Percentiles rank a stretch among this genome's conserved stretches.
Evolutionary conservation across 2,113 vertebrate genomes (phyloP).

Genomic region (Coturnix japonica): DNA sequence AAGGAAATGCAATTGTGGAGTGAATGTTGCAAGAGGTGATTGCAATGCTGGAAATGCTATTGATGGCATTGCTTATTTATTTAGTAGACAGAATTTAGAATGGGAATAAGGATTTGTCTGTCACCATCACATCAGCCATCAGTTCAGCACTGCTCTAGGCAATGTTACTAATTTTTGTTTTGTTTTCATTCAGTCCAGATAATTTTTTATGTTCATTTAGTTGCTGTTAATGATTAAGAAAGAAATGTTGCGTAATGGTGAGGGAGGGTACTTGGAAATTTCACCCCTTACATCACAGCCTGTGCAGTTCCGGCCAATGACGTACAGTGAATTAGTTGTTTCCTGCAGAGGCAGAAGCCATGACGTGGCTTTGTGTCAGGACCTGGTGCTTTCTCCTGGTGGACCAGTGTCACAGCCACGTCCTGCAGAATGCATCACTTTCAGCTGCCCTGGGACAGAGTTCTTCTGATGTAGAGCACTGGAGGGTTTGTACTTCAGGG

Average conservation of each 20-base stretch:
- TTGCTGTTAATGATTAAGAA: constrained; percentile 48
- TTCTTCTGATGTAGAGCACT: not conserved
- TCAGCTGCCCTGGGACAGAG: not conserved
- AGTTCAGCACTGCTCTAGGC: constrained; percentile 53
- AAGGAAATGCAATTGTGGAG: not conserved
- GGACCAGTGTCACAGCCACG: not conserved
- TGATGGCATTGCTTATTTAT: constrained; percentile 66
- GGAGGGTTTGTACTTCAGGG: not conserved
- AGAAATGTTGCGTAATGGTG: constrained; percentile 13
- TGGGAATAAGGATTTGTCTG: constrained; percentile 71
- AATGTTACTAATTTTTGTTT: constrained; percentile 69
- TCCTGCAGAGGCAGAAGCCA: not conserved
- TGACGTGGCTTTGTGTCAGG: not conserved
- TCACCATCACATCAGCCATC: constrained; percentile 67
- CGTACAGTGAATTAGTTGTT: not conserved
- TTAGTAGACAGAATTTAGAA: constrained; percentile 70
- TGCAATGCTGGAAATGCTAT: constrained; percentile 33
- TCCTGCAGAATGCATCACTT: not conserved
- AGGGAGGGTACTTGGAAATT: not conserved
- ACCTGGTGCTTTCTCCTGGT: constrained; percentile 18
- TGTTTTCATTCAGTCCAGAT: constrained; percentile 60
- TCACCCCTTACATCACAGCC: not conserved
- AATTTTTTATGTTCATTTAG: constrained; percentile 69
- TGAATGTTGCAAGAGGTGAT: constrained; percentile 46
- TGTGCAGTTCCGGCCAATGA: not conserved